phyloP scores from a whole-genome alignment of 2,113 vertebrate species.

The Prunella himalayana region DNA sequence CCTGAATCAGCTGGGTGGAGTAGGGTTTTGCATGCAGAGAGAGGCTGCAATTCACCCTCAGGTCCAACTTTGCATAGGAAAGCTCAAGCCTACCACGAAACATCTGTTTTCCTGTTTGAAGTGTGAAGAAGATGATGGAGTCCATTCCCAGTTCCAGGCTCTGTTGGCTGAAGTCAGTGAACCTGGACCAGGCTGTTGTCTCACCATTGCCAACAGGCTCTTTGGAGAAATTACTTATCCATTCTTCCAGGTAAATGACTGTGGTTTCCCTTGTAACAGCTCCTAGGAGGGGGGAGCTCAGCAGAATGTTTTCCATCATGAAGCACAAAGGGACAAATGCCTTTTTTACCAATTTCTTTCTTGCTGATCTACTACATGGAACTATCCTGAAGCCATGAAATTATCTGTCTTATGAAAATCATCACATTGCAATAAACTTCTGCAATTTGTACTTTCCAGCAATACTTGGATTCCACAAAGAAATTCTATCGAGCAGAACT shows the following conservation, averaged over 20 bases:
- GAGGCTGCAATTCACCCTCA: not conserved
- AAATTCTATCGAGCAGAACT: constrained; percentile 64
- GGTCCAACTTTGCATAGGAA: not conserved
- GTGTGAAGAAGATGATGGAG: constrained; percentile 45
- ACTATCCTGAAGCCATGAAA: not conserved
- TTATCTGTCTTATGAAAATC: not conserved
- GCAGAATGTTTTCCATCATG: not conserved
- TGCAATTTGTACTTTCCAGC: constrained; percentile 36
- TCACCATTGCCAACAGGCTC: constrained; percentile 66
- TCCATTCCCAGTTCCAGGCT: constrained; percentile 57
- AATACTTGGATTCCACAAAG: constrained; percentile 70
- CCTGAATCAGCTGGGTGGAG: not conserved
- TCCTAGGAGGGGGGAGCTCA: not conserved
- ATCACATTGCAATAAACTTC: not conserved
- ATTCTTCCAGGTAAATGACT: constrained; percentile 28
- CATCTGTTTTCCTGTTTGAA: constrained; percentile 22
- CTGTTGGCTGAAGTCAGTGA: constrained; percentile 54
- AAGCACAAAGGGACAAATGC: not conserved
- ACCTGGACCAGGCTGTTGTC: constrained; percentile 17
- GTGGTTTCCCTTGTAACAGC: not conserved
- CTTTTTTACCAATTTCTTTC: not conserved
- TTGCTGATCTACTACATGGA: not conserved
- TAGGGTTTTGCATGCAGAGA: not conserved
- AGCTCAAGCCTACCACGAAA: not conserved
- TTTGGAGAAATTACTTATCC: constrained; percentile 49